Evolutionary conservation across 1,140 invertebrate species (phyloP).

Genomic region (Lucilia cuprina): DNA sequence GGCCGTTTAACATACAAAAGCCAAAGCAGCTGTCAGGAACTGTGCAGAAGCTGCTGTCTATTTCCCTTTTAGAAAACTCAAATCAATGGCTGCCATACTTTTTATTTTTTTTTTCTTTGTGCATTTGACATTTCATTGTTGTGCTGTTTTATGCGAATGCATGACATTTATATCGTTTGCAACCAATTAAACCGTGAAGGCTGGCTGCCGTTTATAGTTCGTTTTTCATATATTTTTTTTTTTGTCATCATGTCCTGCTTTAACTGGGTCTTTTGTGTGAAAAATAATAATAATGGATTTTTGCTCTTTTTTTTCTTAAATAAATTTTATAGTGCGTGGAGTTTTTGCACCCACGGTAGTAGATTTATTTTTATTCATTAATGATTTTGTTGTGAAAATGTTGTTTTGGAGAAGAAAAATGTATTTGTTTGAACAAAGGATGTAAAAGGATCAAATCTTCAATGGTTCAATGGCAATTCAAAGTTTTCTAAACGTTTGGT

Average conservation of each 20-base stretch:
- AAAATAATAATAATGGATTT: neutral
- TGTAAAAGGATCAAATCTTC: too few relatives aligned
- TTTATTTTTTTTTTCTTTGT: neutral
- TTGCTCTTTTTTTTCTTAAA: neutral
- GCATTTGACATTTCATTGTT: constrained; percentile 21
- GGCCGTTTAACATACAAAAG: constrained; percentile 14
- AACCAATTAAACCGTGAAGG: constrained; percentile 62
- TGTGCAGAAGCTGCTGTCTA: constrained; percentile 13
- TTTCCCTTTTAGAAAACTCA: neutral
- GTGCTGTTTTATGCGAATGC: constrained; percentile 45
- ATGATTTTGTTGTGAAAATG: neutral
- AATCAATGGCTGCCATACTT: constrained; percentile 8
- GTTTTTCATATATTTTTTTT: constrained; percentile 43
- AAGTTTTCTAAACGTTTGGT: too few relatives aligned
- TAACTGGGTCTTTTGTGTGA: neutral
- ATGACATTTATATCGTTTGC: constrained; percentile 54
- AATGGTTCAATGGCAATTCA: too few relatives aligned
- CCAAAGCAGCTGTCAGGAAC: constrained; percentile 33
- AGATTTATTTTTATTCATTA: neutral
- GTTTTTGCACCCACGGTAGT: constrained; percentile 46
- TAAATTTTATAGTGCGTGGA: neutral
- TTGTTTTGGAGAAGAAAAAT: neutral
- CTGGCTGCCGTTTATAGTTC: constrained; percentile 45
- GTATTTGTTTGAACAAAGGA: neutral
- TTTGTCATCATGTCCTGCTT: constrained; percentile 42